Percentiles rank a stretch among this genome's conserved stretches.
phyloP scores from a whole-genome alignment of 2,113 vertebrate species.

The Chinchilla lanigera region DNA sequence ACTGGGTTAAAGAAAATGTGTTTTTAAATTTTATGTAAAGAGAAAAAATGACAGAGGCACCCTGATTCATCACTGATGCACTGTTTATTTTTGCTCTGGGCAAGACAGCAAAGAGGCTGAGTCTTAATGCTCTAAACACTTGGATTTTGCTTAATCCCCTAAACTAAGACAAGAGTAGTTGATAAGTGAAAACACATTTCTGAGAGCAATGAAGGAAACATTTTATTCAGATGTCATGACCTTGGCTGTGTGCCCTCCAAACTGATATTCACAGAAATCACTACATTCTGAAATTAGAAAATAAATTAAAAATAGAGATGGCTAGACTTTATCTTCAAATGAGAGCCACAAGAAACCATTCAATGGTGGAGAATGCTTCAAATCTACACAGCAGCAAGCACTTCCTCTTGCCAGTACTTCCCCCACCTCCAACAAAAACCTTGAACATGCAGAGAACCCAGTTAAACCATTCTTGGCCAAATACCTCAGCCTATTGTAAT shows the following conservation, averaged over 20 bases:
- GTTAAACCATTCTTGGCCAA: not conserved
- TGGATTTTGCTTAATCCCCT: no score
- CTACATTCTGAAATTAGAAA: not conserved
- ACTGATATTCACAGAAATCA: no score
- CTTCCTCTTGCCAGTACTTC: not conserved
- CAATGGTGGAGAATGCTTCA: not conserved
- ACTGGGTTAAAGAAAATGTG: not conserved
- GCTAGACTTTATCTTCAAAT: not conserved
- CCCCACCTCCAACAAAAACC: not conserved
- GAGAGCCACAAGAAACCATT: rapidly evolving
- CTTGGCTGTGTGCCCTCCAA: not conserved
- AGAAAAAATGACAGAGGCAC: not conserved
- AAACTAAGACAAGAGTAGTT: not conserved
- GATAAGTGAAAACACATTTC: not conserved
- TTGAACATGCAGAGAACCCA: rapidly evolving
- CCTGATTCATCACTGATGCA: not conserved
- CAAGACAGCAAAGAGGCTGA: not conserved
- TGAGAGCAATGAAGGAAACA: not conserved
- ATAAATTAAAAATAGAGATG: not conserved
- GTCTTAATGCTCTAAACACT: not conserved
- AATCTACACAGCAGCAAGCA: not conserved
- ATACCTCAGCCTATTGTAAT: not conserved
- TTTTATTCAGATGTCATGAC: not conserved
- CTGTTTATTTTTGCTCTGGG: not conserved
- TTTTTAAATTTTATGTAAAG: not conserved